A percentile compares a stretch with the other conserved stretches of the same genome.
Evolutionary conservation across 1,140 invertebrate species (phyloP).

Genomic region (Vollenhovia emeryi): DNA sequence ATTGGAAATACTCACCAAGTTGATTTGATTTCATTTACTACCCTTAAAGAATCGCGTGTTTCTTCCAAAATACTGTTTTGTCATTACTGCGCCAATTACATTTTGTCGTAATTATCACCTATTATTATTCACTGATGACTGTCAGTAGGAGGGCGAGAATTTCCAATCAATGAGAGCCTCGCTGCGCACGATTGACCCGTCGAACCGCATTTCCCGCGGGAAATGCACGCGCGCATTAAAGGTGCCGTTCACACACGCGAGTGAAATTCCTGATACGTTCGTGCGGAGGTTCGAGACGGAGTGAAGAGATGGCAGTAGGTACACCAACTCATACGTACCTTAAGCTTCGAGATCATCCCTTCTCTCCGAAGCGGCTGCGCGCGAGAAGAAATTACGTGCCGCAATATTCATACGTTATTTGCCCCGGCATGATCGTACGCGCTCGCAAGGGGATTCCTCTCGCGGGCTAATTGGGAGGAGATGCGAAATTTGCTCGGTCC

Average conservation of each 20-base stretch:
- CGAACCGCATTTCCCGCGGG: neutral
- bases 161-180: neutral
- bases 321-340: conserved; percentile 50
- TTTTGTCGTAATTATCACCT: neutral
- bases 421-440: neutral
- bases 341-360: neutral
- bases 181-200: neutral
- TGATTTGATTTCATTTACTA: neutral
- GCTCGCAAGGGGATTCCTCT: neutral
- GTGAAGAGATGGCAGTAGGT: conserved; percentile 73
- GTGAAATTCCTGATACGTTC: conserved; percentile 29
- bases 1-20: neutral
- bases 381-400: neutral
- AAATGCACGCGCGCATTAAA: neutral
- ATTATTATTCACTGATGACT: neutral
- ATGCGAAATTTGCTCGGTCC: neutral
- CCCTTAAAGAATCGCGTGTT: too few species aligned
- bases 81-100: neutral
- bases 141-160: neutral
- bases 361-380: neutral
- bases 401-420: neutral
- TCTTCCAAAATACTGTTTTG: too few species aligned
- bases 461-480: neutral
- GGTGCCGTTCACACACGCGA: neutral
- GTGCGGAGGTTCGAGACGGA: conserved; percentile 59